phyloP scores from a whole-genome alignment of 2,888 invertebrate species.

The Heliconius cydno region DNA sequence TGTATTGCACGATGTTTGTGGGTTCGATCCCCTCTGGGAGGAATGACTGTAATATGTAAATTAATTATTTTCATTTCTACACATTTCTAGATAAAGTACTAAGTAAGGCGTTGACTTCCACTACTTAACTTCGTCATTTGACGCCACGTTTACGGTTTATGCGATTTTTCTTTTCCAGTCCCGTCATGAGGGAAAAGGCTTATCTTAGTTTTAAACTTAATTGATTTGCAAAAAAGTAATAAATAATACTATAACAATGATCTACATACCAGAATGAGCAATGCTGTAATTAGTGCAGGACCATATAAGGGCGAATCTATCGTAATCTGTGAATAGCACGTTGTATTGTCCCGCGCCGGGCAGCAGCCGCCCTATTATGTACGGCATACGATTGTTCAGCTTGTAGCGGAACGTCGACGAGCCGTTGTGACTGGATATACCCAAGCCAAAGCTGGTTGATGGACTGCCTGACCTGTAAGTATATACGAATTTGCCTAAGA shows the following conservation, averaged over 20 bases:
- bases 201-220: no score
- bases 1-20: no score
- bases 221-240: background rate
- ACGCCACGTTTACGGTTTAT: no score
- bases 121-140: no score
- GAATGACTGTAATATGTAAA: no score
- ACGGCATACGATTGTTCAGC: constrained; percentile 85
- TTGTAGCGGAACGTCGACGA: constrained; percentile 85
- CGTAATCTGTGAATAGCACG: constrained; percentile 88
- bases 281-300: constrained; percentile 87
- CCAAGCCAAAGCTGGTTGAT: constrained; percentile 85
- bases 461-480: constrained; percentile 84
- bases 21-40: no score
- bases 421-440: constrained; percentile 83
- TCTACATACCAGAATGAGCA: constrained; percentile 82
- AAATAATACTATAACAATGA: background rate
- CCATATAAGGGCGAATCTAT: constrained; percentile 88
- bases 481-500: background rate
- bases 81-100: no score
- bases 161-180: no score
- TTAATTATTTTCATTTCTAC: no score
- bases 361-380: constrained; percentile 85
- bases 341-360: constrained; percentile 89
- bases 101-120: no score
- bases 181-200: no score